A percentile compares a stretch with the other conserved stretches of the same genome.
phyloP scores from a whole-genome alignment of 2,113 vertebrate genomes.

The Tachysurus vachellii region DNA sequence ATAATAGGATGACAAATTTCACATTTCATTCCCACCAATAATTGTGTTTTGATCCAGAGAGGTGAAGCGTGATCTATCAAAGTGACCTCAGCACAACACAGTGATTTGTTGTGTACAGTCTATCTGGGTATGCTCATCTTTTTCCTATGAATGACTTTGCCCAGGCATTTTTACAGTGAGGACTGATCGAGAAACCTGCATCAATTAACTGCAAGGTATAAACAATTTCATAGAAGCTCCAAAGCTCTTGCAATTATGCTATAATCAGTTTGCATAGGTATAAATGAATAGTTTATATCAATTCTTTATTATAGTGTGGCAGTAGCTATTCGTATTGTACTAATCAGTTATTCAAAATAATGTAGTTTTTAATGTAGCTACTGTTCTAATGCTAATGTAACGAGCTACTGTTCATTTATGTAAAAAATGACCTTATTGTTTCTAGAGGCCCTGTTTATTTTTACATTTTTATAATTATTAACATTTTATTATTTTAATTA shows the following conservation, averaged over 20 bases:
- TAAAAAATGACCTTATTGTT: background rate
- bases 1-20: slow-evolving; percentile 42
- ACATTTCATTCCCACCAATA: slow-evolving; percentile 26
- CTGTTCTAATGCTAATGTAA: background rate
- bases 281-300: background rate
- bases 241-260: background rate
- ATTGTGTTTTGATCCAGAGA: slow-evolving; percentile 27
- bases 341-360: background rate
- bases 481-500: background rate
- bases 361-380: background rate
- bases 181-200: background rate
- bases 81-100: slow-evolving; percentile 12
- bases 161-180: background rate
- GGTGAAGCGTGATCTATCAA: slow-evolving; percentile 17
- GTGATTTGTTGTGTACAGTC: slow-evolving; percentile 6
- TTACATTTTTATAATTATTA: background rate
- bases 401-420: background rate
- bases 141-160: background rate
- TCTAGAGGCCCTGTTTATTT: background rate
- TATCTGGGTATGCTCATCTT: slow-evolving; percentile 3
- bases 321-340: background rate
- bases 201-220: background rate
- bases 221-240: background rate
- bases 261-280: background rate
- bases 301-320: background rate